These are phyloP conservation scores for Amblyraja radiata DNA, from an alignment of 2,797 vertebrate species.

Conservation along the genomic window DNA sequence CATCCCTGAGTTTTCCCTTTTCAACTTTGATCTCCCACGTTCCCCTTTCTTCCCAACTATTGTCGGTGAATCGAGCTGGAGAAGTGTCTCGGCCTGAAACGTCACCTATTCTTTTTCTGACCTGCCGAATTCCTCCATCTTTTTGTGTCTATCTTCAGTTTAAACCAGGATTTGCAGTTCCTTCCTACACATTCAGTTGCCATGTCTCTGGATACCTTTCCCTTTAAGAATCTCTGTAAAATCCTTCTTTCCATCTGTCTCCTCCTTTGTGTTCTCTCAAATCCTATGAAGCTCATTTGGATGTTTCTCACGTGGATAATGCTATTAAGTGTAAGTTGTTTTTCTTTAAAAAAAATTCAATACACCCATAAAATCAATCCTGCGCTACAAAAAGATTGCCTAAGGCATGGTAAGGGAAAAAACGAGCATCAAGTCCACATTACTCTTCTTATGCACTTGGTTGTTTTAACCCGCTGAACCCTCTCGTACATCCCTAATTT, in stretches of 20 bases:
- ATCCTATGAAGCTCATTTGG: neutral
- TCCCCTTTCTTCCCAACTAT: neutral
- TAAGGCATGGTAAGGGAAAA: neutral
- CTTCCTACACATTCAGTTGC: neutral
- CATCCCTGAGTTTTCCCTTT: no score
- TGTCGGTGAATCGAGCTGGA: neutral
- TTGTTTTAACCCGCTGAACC: neutral
- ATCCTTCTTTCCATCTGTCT: neutral
- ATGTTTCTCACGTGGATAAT: constrained; percentile 14
- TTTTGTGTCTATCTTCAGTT: no score
- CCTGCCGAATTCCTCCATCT: no score
- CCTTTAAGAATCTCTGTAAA: neutral
- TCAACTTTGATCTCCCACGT: neutral
- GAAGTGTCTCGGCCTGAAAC: no score
- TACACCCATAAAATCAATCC: constrained; percentile 17
- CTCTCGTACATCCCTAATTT: neutral
- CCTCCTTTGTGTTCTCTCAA: neutral
- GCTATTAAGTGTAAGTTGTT: constrained; percentile 33
- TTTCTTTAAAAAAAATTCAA: constrained; percentile 17
- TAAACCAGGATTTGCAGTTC: no score
- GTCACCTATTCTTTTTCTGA: no score
- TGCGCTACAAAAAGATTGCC: neutral
- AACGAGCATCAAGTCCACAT: neutral
- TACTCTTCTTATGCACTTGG: neutral
- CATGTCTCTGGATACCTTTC: neutral